phyloP scores from a whole-genome alignment of 1,140 invertebrate genomes.

The Philotrypesis tridentata region DNA sequence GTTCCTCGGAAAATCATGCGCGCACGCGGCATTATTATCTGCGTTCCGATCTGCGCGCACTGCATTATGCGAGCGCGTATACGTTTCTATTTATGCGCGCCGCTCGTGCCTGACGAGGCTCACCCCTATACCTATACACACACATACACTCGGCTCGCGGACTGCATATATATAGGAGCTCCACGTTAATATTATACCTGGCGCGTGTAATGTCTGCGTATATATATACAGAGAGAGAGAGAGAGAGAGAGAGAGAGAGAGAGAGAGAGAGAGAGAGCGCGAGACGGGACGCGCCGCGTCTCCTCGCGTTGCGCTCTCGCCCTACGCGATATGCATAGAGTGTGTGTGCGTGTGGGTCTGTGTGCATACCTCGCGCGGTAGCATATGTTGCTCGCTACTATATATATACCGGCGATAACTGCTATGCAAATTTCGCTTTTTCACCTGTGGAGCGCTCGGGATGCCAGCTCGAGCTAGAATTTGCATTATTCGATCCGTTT shows the following conservation, averaged over 20 bases:
- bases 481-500: not conserved
- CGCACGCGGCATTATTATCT: slow-evolving; percentile 6
- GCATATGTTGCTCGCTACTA: not conserved
- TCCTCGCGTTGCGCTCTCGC: not conserved
- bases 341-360: too few species aligned
- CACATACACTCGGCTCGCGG: not conserved
- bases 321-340: not conserved
- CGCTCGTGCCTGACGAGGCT: slow-evolving; percentile 20
- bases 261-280: too few species aligned
- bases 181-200: slow-evolving; percentile 14
- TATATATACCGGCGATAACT: not conserved
- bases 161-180: too few species aligned
- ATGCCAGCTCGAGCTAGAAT: not conserved
- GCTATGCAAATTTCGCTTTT: not conserved
- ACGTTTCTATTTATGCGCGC: slow-evolving; percentile 61
- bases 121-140: too few species aligned
- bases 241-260: too few species aligned
- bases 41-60: slow-evolving; percentile 14
- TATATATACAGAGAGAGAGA: too few species aligned
- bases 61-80: slow-evolving; percentile 58
- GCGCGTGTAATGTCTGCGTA: not conserved
- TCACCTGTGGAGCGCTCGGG: not conserved
- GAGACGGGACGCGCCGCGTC: too few species aligned
- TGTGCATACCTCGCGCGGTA: not conserved
- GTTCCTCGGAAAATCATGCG: slow-evolving; percentile 40